Evolutionary conservation across 2,113 vertebrate species (phyloP).

Genomic region (Lepus europaeus): DNA sequence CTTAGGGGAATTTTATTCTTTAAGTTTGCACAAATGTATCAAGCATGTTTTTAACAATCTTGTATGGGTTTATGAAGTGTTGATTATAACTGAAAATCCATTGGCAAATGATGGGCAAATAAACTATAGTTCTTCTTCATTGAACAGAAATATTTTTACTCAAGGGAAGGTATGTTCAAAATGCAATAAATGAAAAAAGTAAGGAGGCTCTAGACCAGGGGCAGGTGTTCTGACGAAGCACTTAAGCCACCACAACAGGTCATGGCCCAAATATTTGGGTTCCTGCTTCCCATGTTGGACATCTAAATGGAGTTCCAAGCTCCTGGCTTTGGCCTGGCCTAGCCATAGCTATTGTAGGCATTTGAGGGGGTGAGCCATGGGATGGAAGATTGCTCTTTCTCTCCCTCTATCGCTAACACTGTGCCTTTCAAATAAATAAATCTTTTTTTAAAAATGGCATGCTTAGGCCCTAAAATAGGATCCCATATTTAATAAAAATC

Average conservation of each 20-base stretch:
- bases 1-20: neutral
- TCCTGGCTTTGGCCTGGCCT: no score
- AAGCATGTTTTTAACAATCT: neutral
- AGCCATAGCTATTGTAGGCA: no score
- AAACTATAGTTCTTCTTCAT: neutral
- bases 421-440: no score
- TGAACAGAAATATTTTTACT: neutral
- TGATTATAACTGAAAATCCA: neutral
- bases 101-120: neutral
- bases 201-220: neutral
- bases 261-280: no score
- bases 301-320: no score
- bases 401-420: no score
- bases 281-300: no score
- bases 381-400: no score
- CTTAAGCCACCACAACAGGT: no score
- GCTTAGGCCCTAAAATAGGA: neutral
- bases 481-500: neutral
- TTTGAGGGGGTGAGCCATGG: no score
- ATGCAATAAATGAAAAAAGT: neutral
- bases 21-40: neutral
- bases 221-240: no score
- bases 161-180: neutral
- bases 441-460: no score
- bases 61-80: neutral